phyloP scores from a whole-genome alignment of 2,113 vertebrate species.

The Oryctolagus cuniculus region mOryCun1.1 NC_091442.1:82424501-82425000 shows the following conservation, averaged over 20 bases:
- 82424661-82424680: not conserved
- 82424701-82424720: not conserved
- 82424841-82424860: slow-evolving; percentile 50
- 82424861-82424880: not conserved
- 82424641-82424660: not conserved
- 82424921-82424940: not conserved
- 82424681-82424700: not conserved
- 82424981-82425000: not conserved
- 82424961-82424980: not conserved
- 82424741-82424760: slow-evolving; percentile 40
- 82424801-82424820: slow-evolving; percentile 53
- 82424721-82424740: slow-evolving; percentile 45
- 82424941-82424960: not conserved
- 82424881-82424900: slow-evolving; percentile 28
- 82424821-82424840: slow-evolving; percentile 22
- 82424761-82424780: slow-evolving; percentile 59
- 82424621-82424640: slow-evolving; percentile 7
- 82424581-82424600: not conserved
- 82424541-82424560: too few relatives aligned
- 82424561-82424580: not conserved
- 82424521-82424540: too few relatives aligned
- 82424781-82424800: slow-evolving; percentile 50
- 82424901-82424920: slow-evolving; percentile 24
- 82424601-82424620: slow-evolving; percentile 10
- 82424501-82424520: too few relatives aligned